Evolutionary conservation across 2,113 vertebrate genomes (phyloP).

Genomic region (Butorides virescens): DNA sequence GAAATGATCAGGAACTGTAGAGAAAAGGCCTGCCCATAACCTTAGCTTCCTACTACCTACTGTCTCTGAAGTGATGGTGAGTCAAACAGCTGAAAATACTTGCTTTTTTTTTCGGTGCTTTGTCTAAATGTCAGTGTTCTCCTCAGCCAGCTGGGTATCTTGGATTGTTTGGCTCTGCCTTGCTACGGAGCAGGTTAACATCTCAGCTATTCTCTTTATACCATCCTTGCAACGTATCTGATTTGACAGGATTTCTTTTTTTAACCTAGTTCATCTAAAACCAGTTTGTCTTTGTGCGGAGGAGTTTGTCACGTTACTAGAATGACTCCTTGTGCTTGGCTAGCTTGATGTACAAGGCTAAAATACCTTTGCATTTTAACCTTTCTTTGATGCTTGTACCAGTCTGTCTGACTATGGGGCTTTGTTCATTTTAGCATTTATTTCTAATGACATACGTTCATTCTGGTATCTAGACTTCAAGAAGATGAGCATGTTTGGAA

Average conservation of each 20-base stretch:
- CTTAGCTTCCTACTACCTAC: neutral
- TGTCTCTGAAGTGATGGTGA: neutral
- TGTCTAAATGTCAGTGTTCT: neutral
- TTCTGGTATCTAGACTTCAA: neutral
- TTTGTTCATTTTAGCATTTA: neutral
- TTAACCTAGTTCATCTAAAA: neutral
- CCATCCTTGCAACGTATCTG: neutral
- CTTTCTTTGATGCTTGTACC: neutral
- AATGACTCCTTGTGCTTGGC: neutral
- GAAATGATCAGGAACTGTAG: neutral
- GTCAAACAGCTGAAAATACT: neutral
- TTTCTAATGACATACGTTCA: neutral
- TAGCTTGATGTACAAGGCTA: neutral
- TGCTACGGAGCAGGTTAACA: neutral
- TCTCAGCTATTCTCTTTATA: neutral
- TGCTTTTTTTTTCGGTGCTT: neutral
- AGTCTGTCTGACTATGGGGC: neutral
- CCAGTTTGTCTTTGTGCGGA: neutral
- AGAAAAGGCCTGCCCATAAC: neutral
- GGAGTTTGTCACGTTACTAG: neutral
- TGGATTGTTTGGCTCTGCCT: neutral
- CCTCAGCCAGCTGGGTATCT: neutral
- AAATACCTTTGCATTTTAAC: neutral
- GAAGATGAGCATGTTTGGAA: neutral
- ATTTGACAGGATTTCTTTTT: neutral